Evolutionary conservation across 2,888 invertebrate species (phyloP), one percentile per base, ranked within the genome.

Genomic region (Brachynemurus nebulosus): DNA sequence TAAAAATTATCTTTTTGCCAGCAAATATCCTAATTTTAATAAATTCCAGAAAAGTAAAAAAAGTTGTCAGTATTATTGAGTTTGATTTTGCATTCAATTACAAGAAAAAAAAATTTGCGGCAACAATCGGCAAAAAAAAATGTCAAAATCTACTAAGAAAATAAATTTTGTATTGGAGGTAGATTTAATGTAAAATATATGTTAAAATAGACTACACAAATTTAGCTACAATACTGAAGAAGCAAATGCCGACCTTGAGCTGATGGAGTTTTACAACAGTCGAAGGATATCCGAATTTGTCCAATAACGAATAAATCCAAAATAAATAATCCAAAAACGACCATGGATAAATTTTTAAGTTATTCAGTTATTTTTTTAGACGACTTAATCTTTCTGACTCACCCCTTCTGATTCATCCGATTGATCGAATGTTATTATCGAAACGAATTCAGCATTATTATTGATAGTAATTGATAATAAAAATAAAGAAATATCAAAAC

Each of bases 401-500:
- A 4, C n/a, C n/a, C n/a, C 30, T 11, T 12, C n/a, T 30, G n/a
- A n/a, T 30, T 4, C 11, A 30, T 30, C 30, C n/a, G 30, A 11
- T 4, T n/a, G 4, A 12, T 30, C 30, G 4, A 8, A 12, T 12
- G n/a, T 4, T 5, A n/a, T 12, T 2, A 14, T 12, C 2, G 30
- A 30, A 12, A 30, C 19, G 3, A 20, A 37, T 8, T 12, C 37
- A 37, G 12, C 6, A 3, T n/a, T 8, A n/a, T 19, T 37, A 3
- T 12, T 25, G 4, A 19, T 12, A 11, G 27, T 17, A 4, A 23
- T 42, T 11, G 59, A 59, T 20, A 58, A 60, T 37, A 60, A 61
- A 49, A 60, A 60, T 40, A 54, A 50, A 44, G 47, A 49, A 7
- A 60, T 61, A 12, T 49, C 48, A 8, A 46, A 39, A 20, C 47